Percentiles rank a stretch among this genome's conserved stretches.
phyloP scores from a whole-genome alignment of 1,140 invertebrate species.

The Heliconius melpomene region DNA sequence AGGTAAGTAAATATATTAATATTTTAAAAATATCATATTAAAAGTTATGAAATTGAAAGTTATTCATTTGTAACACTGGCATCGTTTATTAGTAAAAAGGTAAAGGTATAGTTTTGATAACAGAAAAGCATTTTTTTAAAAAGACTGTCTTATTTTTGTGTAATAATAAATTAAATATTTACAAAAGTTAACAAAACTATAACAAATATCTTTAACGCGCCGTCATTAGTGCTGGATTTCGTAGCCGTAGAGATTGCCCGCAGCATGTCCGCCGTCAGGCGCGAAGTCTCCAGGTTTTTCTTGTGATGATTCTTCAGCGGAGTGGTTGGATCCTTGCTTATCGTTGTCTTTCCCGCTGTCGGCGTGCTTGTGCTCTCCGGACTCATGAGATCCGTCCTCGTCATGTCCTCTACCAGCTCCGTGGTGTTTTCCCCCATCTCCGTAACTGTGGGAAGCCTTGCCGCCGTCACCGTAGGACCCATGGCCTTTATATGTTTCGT shows the following conservation, averaged over 20 bases:
- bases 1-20: background rate
- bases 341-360: constrained; percentile 71
- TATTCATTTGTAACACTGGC: background rate
- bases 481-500: constrained; percentile 87
- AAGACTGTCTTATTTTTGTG: constrained; percentile 34
- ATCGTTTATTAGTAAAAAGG: constrained; percentile 32
- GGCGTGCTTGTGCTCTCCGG: constrained; percentile 57
- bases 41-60: background rate
- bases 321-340: constrained; percentile 77
- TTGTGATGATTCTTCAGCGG: constrained; percentile 69
- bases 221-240: constrained; percentile 60
- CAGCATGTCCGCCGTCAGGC: constrained; percentile 59
- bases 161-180: constrained; percentile 67
- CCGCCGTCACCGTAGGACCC: constrained; percentile 84
- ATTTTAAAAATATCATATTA: background rate
- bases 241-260: constrained; percentile 71
- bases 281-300: constrained; percentile 70
- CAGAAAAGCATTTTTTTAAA: constrained; percentile 7
- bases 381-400: constrained; percentile 78
- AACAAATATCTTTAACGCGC: constrained; percentile 54
- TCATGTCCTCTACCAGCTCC: constrained; percentile 74
- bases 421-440: constrained; percentile 71
- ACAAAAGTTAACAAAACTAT: constrained; percentile 73
- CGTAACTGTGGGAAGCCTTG: constrained; percentile 81
- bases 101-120: constrained; percentile 26